phyloP scores from a whole-genome alignment of 2,888 invertebrate genomes.

The Pyrocoelia pectoralis region DNA sequence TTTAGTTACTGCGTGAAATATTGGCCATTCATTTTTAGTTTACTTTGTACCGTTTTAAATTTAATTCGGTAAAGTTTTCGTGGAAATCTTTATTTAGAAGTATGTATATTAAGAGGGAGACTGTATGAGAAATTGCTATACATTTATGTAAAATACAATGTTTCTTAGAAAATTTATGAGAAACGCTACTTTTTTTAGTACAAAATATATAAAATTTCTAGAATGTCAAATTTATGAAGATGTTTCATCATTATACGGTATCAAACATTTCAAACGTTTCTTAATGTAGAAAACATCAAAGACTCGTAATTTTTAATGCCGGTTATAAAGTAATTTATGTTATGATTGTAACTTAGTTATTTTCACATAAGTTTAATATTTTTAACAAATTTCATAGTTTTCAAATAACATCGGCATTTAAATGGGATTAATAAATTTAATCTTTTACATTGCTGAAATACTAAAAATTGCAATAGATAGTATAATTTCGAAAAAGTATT shows the following conservation, averaged over 20 bases:
- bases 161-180: not conserved
- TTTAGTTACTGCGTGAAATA: conserved; percentile 32
- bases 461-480: too few species aligned
- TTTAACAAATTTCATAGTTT: too few species aligned
- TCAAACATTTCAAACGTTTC: not conserved
- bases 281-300: not conserved
- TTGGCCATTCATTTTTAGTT: conserved; percentile 30
- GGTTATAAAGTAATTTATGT: not conserved
- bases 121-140: not conserved
- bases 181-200: not conserved
- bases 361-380: not conserved
- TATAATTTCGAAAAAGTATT: too few species aligned
- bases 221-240: not conserved
- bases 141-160: not conserved
- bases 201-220: not conserved
- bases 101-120: too few species aligned
- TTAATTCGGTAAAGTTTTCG: conserved; percentile 22
- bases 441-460: too few species aligned
- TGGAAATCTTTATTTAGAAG: not conserved
- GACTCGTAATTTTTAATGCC: not conserved
- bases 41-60: conserved; percentile 31
- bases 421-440: too few species aligned
- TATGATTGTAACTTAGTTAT: not conserved
- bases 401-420: too few species aligned
- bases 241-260: not conserved